Conservation (phyloP, 1,140 invertebrate species). For the Eubasilissa regina region DNA sequence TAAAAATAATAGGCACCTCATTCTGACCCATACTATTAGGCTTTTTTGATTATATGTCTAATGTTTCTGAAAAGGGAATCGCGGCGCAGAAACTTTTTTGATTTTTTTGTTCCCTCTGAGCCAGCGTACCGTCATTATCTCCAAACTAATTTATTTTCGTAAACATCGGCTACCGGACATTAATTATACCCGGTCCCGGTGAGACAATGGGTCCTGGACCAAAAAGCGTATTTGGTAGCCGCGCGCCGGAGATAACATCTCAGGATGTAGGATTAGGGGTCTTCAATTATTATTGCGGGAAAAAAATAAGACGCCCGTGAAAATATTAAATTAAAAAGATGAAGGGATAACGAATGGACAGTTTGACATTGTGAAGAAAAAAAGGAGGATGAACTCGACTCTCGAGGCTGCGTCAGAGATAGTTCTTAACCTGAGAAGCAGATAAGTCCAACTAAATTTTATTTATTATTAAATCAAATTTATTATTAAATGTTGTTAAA, state of each 20-base stretch:
- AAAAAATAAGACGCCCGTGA: constrained; percentile 20
- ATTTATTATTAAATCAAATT: too few relatives aligned
- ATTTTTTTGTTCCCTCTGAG: constrained; percentile 27
- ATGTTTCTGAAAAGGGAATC: not conserved
- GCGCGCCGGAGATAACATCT: constrained; percentile 28
- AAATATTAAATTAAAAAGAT: constrained; percentile 38
- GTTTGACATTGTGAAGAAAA: constrained; percentile 39
- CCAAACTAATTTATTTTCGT: constrained; percentile 58
- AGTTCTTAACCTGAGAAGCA: too few relatives aligned
- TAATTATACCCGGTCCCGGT: constrained; percentile 42
- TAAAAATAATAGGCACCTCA: too few relatives aligned
- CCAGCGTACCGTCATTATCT: constrained; percentile 50
- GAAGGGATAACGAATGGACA: constrained; percentile 31
- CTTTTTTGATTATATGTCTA: constrained; percentile 24
- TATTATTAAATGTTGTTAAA: not conserved
- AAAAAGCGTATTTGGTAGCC: constrained; percentile 49
- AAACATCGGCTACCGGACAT: constrained; percentile 58
- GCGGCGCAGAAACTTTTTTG: constrained; percentile 12
- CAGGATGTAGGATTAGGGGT: constrained; percentile 22
- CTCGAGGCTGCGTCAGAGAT: too few relatives aligned
- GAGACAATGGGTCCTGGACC: constrained; percentile 1
- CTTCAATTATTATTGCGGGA: constrained; percentile 26
- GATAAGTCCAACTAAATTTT: too few relatives aligned
- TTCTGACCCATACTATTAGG: not conserved
- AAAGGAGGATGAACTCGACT: not conserved